phyloP scores from a whole-genome alignment of 2,888 invertebrate genomes.

The Limnephilus lunatus region DNA sequence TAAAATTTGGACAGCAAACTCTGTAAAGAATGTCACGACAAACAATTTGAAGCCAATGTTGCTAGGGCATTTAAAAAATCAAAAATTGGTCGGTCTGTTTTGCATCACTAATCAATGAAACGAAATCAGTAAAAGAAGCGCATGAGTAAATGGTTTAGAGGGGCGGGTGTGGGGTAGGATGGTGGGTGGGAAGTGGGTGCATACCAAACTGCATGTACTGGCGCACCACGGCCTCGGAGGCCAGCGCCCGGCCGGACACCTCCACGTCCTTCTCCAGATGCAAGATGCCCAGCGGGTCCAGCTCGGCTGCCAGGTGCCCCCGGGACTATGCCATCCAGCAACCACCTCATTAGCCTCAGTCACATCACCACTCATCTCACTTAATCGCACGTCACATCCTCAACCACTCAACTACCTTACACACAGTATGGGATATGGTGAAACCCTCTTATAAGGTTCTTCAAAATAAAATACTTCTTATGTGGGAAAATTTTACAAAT shows the following conservation, averaged over 20 bases:
- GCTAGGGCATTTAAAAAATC: not conserved
- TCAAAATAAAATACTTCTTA: not conserved
- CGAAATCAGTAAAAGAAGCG: not conserved
- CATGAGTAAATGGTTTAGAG: slow-evolving; percentile 14
- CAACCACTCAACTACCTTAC: not conserved
- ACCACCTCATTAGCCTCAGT: slow-evolving; percentile 6
- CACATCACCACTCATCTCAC: not conserved
- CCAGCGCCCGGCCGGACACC: slow-evolving; percentile 61
- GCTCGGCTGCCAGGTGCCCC: slow-evolving; percentile 94
- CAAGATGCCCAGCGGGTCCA: slow-evolving; percentile 96
- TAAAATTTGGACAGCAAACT: not conserved
- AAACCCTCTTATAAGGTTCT: not conserved
- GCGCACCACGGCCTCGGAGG: slow-evolving; percentile 78
- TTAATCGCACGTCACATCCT: not conserved
- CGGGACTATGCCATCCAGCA: slow-evolving; percentile 82
- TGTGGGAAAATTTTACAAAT: not conserved
- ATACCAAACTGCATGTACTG: slow-evolving; percentile 78
- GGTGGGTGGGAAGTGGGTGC: slow-evolving; percentile 67
- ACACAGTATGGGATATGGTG: not conserved
- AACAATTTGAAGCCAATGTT: not conserved
- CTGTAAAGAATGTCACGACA: not conserved
- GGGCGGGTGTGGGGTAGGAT: not conserved
- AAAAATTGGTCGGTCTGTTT: not conserved
- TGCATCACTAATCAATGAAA: not conserved
- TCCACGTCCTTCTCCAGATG: slow-evolving; percentile 78